A percentile compares a stretch with the other conserved stretches of the same genome.
Evolutionary conservation across 2,888 invertebrate species (phyloP).

Genomic region (Metalampra italica): DNA sequence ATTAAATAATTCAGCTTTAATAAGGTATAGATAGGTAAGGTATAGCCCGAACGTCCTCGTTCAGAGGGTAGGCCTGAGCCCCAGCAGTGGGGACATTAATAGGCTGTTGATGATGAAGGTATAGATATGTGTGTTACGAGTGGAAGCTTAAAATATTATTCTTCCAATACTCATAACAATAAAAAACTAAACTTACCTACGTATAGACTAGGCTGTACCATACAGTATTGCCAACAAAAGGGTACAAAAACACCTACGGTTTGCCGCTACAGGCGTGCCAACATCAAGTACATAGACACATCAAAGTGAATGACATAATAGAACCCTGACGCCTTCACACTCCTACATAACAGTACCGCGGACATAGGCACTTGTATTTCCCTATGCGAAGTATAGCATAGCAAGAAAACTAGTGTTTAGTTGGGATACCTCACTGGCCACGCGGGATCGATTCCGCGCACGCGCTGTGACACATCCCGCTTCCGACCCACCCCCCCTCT

Average conservation of each 20-base stretch:
- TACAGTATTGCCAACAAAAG: slow-evolving; percentile 20
- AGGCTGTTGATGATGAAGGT: too few relatives aligned
- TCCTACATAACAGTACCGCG: neutral
- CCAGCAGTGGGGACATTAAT: too few relatives aligned
- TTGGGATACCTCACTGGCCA: slow-evolving; percentile 56
- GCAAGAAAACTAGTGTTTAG: slow-evolving; percentile 50
- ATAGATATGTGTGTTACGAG: too few relatives aligned
- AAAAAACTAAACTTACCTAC: too few relatives aligned
- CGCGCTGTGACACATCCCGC: slow-evolving; percentile 49
- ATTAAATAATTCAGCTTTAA: too few relatives aligned
- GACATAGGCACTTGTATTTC: slow-evolving; percentile 13
- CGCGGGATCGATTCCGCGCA: slow-evolving; percentile 71
- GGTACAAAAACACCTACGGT: slow-evolving; percentile 22
- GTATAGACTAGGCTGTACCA: neutral
- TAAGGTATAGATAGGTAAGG: too few relatives aligned
- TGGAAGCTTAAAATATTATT: too few relatives aligned
- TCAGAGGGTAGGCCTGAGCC: too few relatives aligned
- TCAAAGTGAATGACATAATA: slow-evolving; percentile 76
- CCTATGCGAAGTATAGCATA: slow-evolving; percentile 23
- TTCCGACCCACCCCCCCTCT: slow-evolving; percentile 41
- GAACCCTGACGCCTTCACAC: slow-evolving; percentile 30
- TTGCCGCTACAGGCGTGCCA: slow-evolving; percentile 23
- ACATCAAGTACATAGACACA: slow-evolving; percentile 38
- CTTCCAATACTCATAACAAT: too few relatives aligned
- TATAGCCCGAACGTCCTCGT: too few relatives aligned